Percentiles rank a stretch among this genome's conserved stretches.
These are phyloP conservation scores for Augochlora pura DNA, from an alignment of 1,140 invertebrate species.

Conservation along the genomic window DNA sequence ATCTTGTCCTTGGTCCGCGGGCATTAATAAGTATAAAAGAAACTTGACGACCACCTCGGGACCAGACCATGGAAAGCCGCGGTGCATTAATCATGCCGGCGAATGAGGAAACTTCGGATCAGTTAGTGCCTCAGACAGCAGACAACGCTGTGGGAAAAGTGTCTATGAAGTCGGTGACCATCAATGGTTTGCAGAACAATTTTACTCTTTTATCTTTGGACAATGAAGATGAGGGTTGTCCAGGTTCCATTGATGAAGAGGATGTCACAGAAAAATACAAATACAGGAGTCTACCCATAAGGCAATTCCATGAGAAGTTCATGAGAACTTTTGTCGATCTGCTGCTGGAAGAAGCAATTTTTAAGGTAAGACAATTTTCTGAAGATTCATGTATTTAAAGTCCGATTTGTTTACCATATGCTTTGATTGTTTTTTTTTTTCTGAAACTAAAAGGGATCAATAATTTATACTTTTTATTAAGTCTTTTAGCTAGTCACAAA, in stretches of 20 bases:
- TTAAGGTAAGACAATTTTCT: slow-evolving; percentile 80
- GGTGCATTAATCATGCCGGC: slow-evolving; percentile 68
- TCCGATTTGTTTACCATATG: too few species aligned
- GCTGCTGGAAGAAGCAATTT: slow-evolving; percentile 87
- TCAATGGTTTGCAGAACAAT: neutral
- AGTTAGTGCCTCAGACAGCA: neutral
- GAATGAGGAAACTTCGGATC: slow-evolving; percentile 66
- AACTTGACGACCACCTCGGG: slow-evolving; percentile 64
- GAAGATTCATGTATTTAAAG: too few species aligned
- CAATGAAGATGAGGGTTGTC: neutral
- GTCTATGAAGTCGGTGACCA: neutral
- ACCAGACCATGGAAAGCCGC: slow-evolving; percentile 60
- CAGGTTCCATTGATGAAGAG: neutral
- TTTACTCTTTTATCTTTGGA: neutral
- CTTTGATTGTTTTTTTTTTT: too few species aligned
- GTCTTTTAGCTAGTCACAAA: too few species aligned
- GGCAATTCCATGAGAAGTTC: slow-evolving; percentile 85
- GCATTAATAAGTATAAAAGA: slow-evolving; percentile 76
- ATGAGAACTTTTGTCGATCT: slow-evolving; percentile 85
- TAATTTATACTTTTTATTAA: too few species aligned
- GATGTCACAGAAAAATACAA: neutral
- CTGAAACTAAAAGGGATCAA: too few species aligned
- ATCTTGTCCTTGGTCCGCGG: slow-evolving; percentile 52
- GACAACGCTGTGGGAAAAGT: neutral
- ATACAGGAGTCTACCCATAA: slow-evolving; percentile 79